These are phyloP conservation scores for Elephantulus edwardii DNA, from an alignment of 2,113 vertebrate species.

Conservation along the genomic window DNA sequence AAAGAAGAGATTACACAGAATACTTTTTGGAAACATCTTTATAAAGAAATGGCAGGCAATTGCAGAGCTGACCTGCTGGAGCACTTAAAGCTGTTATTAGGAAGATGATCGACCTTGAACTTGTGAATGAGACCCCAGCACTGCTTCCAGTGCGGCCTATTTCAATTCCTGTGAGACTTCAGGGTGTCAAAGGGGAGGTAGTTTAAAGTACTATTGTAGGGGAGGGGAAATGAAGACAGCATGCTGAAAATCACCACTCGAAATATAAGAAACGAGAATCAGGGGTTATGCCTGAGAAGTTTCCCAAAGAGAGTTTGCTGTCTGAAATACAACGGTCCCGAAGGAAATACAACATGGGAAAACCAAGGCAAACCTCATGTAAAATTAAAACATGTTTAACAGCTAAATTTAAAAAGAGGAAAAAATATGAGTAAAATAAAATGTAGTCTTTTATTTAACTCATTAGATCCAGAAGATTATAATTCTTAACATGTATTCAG, in stretches of 20 bases:
- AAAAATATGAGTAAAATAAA: neutral
- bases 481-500: neutral
- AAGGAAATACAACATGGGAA: neutral
- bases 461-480: neutral
- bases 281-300: constrained; percentile 59
- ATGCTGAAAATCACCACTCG: constrained; percentile 74
- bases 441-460: constrained; percentile 23
- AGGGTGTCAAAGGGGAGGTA: constrained; percentile 75
- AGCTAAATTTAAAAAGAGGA: neutral
- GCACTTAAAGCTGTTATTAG: constrained; percentile 86
- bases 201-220: constrained; percentile 74
- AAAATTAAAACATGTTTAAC: neutral
- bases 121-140: constrained; percentile 81
- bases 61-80: constrained; percentile 81
- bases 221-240: constrained; percentile 64
- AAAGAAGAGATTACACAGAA: constrained; percentile 65
- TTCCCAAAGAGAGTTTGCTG: constrained; percentile 18
- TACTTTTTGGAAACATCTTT: constrained; percentile 77
- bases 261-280: constrained; percentile 78
- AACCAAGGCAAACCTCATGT: neutral
- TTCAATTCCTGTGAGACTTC: constrained; percentile 83
- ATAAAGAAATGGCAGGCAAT: constrained; percentile 83
- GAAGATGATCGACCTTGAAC: constrained; percentile 81
- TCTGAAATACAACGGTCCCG: neutral
- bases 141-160: constrained; percentile 76